These are phyloP conservation scores for Tupaia chinensis DNA, from an alignment of 2,113 vertebrate species.

Conservation along the genomic window DNA sequence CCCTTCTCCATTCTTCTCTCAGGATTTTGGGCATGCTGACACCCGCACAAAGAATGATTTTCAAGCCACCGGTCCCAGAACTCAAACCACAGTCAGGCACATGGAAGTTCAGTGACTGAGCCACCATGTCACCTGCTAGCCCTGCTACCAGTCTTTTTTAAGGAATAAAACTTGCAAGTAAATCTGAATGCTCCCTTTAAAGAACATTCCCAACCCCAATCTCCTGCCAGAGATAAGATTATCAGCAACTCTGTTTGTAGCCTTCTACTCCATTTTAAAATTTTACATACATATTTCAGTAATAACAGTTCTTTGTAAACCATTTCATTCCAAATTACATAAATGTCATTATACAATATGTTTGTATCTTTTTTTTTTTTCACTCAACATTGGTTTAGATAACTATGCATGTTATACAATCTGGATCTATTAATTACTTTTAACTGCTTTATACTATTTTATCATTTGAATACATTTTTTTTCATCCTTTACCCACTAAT, in stretches of 20 bases:
- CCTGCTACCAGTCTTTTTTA: neutral
- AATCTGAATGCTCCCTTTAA: conserved; percentile 27
- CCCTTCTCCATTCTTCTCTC: too few species aligned
- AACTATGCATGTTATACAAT: conserved; percentile 20
- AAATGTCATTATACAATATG: neutral
- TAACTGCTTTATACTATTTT: conserved; percentile 9
- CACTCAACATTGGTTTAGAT: conserved; percentile 17
- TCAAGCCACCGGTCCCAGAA: too few species aligned
- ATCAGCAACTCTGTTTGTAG: conserved; percentile 45
- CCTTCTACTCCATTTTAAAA: conserved; percentile 45
- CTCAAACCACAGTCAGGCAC: too few species aligned
- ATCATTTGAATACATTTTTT: conserved; percentile 32
- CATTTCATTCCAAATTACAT: conserved; percentile 36
- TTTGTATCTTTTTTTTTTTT: neutral
- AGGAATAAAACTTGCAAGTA: conserved; percentile 64
- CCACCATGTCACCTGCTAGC: too few species aligned
- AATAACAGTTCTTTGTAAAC: conserved; percentile 54
- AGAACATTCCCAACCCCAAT: neutral
- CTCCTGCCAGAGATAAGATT: conserved; percentile 1
- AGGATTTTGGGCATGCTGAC: too few species aligned
- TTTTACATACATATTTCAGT: conserved; percentile 48
- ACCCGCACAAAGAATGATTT: too few species aligned
- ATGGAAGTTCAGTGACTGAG: too few species aligned
- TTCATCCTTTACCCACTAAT: conserved; percentile 5
- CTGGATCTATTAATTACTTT: conserved; percentile 21